Percentiles rank a stretch among this genome's conserved stretches.
phyloP scores from a whole-genome alignment of 1,140 invertebrate genomes.

The Brachionus rotundiformis region DNA sequence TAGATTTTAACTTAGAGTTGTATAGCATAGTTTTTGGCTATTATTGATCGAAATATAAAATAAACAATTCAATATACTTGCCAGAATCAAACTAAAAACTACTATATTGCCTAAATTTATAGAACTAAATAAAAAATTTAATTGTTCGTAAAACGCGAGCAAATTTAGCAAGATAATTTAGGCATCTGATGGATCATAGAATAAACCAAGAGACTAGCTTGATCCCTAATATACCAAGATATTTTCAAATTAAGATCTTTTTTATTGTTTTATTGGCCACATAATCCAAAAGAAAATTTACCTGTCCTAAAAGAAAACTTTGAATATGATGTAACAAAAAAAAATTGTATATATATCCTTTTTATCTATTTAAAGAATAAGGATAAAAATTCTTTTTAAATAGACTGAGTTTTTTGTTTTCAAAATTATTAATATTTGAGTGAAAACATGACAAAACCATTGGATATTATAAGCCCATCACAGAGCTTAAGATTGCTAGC shows the following conservation, averaged over 20 bases:
- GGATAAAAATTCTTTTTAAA: constrained; percentile 8
- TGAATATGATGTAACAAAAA: constrained; percentile 33
- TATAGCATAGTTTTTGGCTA: not conserved
- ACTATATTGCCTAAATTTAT: not conserved
- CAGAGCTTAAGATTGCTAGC: not conserved
- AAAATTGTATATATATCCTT: not conserved
- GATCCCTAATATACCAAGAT: constrained; percentile 1
- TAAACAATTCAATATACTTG: not conserved
- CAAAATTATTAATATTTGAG: not conserved
- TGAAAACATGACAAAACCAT: not conserved
- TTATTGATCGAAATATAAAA: not conserved
- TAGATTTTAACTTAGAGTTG: not conserved
- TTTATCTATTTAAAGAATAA: not conserved
- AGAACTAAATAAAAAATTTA: not conserved
- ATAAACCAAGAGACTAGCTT: constrained; percentile 6
- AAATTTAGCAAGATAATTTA: not conserved
- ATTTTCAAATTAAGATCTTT: constrained; percentile 12
- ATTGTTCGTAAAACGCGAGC: not conserved
- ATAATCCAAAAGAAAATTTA: constrained; percentile 31
- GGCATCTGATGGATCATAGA: constrained; percentile 10
- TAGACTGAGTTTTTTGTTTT: not conserved
- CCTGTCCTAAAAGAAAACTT: not conserved
- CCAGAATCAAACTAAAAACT: not conserved
- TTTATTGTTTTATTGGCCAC: not conserved
- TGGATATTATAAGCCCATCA: not conserved